phyloP scores from a whole-genome alignment of 2,113 vertebrate genomes.

The Triplophysa dalaica region DNA sequence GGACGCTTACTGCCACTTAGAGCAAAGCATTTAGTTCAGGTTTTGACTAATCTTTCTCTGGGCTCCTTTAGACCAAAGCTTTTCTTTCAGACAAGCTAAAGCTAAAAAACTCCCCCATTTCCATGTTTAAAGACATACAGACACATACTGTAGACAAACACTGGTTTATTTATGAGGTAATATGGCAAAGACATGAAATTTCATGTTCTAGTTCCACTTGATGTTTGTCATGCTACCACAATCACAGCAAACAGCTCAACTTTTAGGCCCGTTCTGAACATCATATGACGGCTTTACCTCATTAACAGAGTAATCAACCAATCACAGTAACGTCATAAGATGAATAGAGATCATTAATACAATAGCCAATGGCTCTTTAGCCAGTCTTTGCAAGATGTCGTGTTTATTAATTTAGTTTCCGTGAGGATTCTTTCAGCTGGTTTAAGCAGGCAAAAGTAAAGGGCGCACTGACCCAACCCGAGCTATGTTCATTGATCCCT shows the following conservation, averaged over 20 bases:
- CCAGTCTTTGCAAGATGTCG: neutral
- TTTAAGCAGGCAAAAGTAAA: neutral
- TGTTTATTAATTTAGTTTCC: conserved; percentile 1
- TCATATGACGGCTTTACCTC: too few relatives aligned
- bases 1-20: conserved; percentile 27
- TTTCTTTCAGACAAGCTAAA: neutral
- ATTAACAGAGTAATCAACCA: too few relatives aligned
- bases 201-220: too few relatives aligned
- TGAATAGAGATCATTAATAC: neutral
- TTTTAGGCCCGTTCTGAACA: too few relatives aligned
- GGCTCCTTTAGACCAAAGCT: neutral
- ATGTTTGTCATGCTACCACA: too few relatives aligned
- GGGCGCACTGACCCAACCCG: neutral
- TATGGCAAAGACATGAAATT: too few relatives aligned
- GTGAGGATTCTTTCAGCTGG: neutral
- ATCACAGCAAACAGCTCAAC: too few relatives aligned
- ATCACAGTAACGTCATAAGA: neutral
- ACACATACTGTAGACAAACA: neutral
- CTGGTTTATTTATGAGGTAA: neutral
- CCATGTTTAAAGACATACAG: neutral
- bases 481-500: conserved; percentile 8
- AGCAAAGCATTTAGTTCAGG: neutral
- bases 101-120: neutral
- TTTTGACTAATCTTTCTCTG: conserved; percentile 35
- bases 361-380: neutral